Percentiles rank a stretch among this genome's conserved stretches.
Conservation (phyloP, 1,140 invertebrate species). For the Dinothrombium tinctorium region DNA sequence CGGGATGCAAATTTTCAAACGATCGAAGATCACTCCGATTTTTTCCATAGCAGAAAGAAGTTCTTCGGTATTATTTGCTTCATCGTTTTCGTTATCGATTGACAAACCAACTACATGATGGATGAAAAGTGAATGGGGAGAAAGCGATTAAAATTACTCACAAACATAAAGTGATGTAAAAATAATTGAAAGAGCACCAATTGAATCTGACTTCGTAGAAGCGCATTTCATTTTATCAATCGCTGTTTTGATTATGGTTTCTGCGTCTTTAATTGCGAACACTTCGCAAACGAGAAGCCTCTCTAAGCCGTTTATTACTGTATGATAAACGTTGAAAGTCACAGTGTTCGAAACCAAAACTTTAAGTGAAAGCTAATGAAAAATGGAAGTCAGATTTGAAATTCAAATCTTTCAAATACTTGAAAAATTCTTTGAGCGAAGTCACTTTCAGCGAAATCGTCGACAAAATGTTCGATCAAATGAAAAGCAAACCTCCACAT, state of each 20-base stretch:
- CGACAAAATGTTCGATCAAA: slow-evolving; percentile 32
- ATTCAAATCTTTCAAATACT: slow-evolving; percentile 12
- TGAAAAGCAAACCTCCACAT: slow-evolving; percentile 43
- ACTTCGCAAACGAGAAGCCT: slow-evolving; percentile 35
- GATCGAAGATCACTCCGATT: slow-evolving; percentile 57
- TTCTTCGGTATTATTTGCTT: slow-evolving; percentile 26
- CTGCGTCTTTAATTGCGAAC: slow-evolving; percentile 30
- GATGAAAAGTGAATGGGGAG: not conserved
- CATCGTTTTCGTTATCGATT: not conserved
- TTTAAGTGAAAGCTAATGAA: slow-evolving; percentile 6
- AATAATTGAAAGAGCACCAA: slow-evolving; percentile 44
- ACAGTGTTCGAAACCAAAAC: not conserved
- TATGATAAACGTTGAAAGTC: slow-evolving; percentile 19
- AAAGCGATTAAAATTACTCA: slow-evolving; percentile 16
- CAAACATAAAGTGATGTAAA: slow-evolving; percentile 50
- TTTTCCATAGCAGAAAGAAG: slow-evolving; percentile 54
- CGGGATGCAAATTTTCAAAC: slow-evolving; percentile 40
- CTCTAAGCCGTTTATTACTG: slow-evolving; percentile 38
- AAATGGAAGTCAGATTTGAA: not conserved
- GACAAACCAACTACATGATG: not conserved
- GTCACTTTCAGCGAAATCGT: slow-evolving; percentile 24
- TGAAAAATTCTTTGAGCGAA: slow-evolving; percentile 19
- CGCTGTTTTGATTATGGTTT: slow-evolving; percentile 44
- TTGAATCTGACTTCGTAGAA: slow-evolving; percentile 35
- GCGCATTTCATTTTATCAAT: slow-evolving; percentile 37